Conservation (phyloP, 2,888 invertebrate genomes). For the Dolichopus griseipennis region DNA sequence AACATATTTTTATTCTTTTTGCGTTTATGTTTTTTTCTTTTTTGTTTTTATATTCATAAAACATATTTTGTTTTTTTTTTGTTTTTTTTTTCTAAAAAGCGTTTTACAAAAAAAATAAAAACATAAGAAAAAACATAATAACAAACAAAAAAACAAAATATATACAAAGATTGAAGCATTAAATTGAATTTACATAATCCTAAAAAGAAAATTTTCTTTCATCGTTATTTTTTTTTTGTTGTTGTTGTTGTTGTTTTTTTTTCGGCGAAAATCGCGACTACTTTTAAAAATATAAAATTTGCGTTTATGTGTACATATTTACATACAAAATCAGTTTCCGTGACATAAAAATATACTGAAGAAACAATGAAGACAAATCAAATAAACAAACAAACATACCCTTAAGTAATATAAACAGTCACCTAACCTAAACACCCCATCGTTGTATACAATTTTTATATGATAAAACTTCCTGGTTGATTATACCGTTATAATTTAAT, state of each 20-base stretch:
- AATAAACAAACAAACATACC: not conserved
- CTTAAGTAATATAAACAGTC: not conserved
- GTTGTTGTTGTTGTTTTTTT: no score
- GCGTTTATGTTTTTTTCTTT: no score
- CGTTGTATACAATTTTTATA: no score
- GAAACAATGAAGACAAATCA: not conserved
- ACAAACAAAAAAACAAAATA: not conserved
- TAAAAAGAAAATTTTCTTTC: not conserved
- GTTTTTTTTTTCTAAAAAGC: no score
- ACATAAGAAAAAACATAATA: not conserved
- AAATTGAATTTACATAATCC: constrained; percentile 4
- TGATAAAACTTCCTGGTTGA: not conserved
- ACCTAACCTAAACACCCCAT: not conserved
- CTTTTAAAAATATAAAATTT: no score
- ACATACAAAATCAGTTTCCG: not conserved
- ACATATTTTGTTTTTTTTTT: not conserved
- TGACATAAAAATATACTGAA: not conserved
- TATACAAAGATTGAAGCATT: not conserved
- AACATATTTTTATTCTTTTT: not conserved
- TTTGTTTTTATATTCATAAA: not conserved
- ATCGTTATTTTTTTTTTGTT: no score
- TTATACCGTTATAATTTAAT: not conserved
- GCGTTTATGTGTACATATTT: no score
- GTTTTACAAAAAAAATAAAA: no score
- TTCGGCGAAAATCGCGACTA: no score